Base-by-base conservation (phyloP, 2,113 vertebrate genomes). In the Caranx melampygus region DNA sequence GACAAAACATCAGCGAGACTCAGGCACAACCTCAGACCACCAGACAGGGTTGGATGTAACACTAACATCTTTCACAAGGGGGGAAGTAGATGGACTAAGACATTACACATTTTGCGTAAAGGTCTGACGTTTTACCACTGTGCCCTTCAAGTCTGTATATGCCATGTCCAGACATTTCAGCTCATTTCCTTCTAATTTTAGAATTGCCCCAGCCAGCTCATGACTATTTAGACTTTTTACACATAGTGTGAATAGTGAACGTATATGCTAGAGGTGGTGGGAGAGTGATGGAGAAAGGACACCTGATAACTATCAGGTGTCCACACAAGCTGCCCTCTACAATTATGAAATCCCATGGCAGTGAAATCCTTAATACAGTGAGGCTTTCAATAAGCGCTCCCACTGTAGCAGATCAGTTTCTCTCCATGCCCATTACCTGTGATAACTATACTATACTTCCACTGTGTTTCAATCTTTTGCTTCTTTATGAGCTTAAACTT, bases 1-100 rank as follows among this genome's bases (percentile, higher is more conserved):
- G 87, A 90, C 91, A 92, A 86, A 92, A 88, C 79, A 62, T 45
- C 79, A 90, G 59, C 6, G 31, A 88, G 81, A 68, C 78, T 64
- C 31, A 0, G 44, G 75, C 78, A 75, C 80, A 73, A 79, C 83
- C 86, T 82, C 84, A 84, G 82, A 86, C 81, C 81, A 85, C 71
- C 51, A 82, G 79, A 88, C 84, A 10, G 61, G 42, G 69, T 63
- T 75, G 37, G 51, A 62, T 81, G 76, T 62, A 86, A 81, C 74
- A 57, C 84, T 82, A 66, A 83, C 76, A 78, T 72, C 78, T 82
- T 88, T 87, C 75, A 62, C 77, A 83, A 80, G 54, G 59, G 57
- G 26, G 51, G 34, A 26, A 13, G 15, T 66, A 21, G 54, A 58
- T 42, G 59, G 58, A 78, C 73, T 73, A 58, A 83, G 77, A 87